Percentiles rank a stretch among this genome's conserved stretches.
Evolutionary conservation across 2,888 invertebrate species (phyloP).

Genomic region (Drosophila birchii): DNA sequence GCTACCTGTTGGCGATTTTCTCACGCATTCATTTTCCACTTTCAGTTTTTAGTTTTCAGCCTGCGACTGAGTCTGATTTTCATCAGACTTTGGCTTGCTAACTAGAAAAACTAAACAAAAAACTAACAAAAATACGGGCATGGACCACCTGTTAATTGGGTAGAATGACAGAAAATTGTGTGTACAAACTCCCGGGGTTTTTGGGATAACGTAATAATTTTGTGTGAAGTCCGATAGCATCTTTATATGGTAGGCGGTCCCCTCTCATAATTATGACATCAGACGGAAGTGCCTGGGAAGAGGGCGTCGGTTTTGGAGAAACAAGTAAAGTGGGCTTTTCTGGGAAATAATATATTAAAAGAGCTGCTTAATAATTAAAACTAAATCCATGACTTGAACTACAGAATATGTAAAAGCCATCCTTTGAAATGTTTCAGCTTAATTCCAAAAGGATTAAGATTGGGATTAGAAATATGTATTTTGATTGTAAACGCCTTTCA

Average conservation of each 20-base stretch:
- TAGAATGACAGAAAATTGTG: conserved; percentile 55
- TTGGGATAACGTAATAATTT: conserved; percentile 64
- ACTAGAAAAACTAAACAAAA: conserved; percentile 31
- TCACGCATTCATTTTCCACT: conserved; percentile 78
- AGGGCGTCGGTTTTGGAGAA: background rate
- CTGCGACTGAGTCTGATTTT: conserved; percentile 63
- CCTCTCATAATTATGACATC: conserved; percentile 65
- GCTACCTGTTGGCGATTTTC: conserved; percentile 56
- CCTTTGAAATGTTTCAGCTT: background rate
- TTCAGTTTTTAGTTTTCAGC: conserved; percentile 62
- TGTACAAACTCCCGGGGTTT: conserved; percentile 17
- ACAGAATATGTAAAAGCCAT: background rate
- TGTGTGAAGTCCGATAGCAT: conserved; percentile 72
- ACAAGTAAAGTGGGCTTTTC: background rate
- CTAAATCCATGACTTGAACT: background rate
- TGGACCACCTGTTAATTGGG: conserved; percentile 62
- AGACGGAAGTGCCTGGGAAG: conserved; percentile 59
- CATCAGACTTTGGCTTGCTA: conserved; percentile 60
- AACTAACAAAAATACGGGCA: conserved; percentile 24
- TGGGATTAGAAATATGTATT: background rate
- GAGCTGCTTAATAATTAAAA: background rate
- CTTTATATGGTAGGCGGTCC: conserved; percentile 62
- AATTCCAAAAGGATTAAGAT: background rate
- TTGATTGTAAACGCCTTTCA: background rate
- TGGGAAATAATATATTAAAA: background rate